A percentile compares a stretch with the other conserved stretches of the same genome.
phyloP scores from a whole-genome alignment of 2,888 invertebrate genomes.

The Lochmaea capreae region DNA sequence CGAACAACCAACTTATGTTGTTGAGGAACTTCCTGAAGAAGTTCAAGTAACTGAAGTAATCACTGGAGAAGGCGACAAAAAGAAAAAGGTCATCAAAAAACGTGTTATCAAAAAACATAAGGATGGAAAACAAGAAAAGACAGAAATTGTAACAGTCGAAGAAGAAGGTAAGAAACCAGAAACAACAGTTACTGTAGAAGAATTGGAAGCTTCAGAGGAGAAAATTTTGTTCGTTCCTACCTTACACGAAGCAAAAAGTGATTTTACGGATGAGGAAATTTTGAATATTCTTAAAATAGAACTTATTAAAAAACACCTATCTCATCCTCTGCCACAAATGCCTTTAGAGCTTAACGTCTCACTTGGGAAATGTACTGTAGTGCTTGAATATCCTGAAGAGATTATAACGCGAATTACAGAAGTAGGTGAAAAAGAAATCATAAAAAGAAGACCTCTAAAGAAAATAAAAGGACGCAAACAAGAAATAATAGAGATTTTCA shows the following conservation, averaged over 20 bases:
- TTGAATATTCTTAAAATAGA: conserved; percentile 58
- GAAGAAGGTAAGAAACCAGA: conserved; percentile 62
- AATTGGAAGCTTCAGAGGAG: conserved; percentile 60
- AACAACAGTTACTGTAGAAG: conserved; percentile 61
- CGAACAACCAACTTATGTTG: conserved; percentile 32
- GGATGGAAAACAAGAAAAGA: conserved; percentile 63
- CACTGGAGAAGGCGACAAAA: conserved; percentile 52
- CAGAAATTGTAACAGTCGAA: conserved; percentile 66
- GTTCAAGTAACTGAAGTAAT: conserved; percentile 55
- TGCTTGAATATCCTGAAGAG: conserved; percentile 58
- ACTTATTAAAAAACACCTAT: conserved; percentile 57
- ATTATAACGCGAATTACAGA: conserved; percentile 56
- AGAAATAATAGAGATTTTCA: conserved; percentile 66
- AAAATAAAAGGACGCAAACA: conserved; percentile 57
- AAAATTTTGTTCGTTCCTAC: conserved; percentile 60
- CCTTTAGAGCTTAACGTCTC: conserved; percentile 54
- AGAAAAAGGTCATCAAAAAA: conserved; percentile 59
- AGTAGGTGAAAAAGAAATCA: conserved; percentile 54
- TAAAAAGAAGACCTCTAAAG: conserved; percentile 56
- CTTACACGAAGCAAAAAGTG: conserved; percentile 56
- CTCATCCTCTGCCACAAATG: conserved; percentile 54
- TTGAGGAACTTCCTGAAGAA: conserved; percentile 55
- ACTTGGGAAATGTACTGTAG: conserved; percentile 44
- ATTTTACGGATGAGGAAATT: conserved; percentile 53
- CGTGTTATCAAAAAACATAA: conserved; percentile 64